Conservation (phyloP, 1,140 invertebrate genomes). For the Drosophila murphyi region DNA sequence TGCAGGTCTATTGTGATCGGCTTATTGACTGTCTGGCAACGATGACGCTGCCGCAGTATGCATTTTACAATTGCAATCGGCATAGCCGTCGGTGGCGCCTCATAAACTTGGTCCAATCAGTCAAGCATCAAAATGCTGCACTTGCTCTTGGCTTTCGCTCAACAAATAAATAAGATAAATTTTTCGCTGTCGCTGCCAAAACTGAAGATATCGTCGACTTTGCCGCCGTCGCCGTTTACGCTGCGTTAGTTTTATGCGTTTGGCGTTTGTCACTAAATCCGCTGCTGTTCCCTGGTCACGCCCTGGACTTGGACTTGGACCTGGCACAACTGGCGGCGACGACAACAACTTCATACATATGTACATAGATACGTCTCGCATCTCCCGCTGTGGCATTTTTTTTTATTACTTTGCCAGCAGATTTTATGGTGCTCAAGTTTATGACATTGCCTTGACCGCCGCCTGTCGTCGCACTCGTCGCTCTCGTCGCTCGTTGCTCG, state of each 20-base stretch:
- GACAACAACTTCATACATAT: slow-evolving; percentile 2
- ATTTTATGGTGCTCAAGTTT: slow-evolving; percentile 84
- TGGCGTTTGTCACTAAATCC: slow-evolving; percentile 55
- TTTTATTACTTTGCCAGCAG: slow-evolving; percentile 82
- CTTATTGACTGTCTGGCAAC: slow-evolving; percentile 18
- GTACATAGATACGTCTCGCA: slow-evolving; percentile 36
- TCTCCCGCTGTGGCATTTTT: slow-evolving; percentile 75
- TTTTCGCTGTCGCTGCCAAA: slow-evolving; percentile 76
- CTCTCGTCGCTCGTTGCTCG: slow-evolving; percentile 9
- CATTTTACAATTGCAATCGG: slow-evolving; percentile 9
- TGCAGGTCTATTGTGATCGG: slow-evolving; percentile 12
- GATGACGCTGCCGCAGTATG: not conserved
- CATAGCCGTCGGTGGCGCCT: slow-evolving; percentile 26
- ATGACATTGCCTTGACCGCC: slow-evolving; percentile 77
- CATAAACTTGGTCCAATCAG: slow-evolving; percentile 63
- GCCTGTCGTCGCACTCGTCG: slow-evolving; percentile 38
- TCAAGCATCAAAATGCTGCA: slow-evolving; percentile 77
- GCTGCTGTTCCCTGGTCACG: slow-evolving; percentile 47
- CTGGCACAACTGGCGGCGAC: slow-evolving; percentile 36
- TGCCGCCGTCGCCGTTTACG: slow-evolving; percentile 60
- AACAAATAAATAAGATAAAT: slow-evolving; percentile 80
- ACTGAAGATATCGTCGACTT: slow-evolving; percentile 27
- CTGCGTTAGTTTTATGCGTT: slow-evolving; percentile 83
- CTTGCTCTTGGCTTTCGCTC: slow-evolving; percentile 73
- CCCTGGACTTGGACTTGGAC: slow-evolving; percentile 45